Percentiles rank a stretch among this genome's conserved stretches.
These are phyloP conservation scores for Lamproptera curius DNA, from an alignment of 2,888 invertebrate genomes.

Conservation along the genomic window DNA sequence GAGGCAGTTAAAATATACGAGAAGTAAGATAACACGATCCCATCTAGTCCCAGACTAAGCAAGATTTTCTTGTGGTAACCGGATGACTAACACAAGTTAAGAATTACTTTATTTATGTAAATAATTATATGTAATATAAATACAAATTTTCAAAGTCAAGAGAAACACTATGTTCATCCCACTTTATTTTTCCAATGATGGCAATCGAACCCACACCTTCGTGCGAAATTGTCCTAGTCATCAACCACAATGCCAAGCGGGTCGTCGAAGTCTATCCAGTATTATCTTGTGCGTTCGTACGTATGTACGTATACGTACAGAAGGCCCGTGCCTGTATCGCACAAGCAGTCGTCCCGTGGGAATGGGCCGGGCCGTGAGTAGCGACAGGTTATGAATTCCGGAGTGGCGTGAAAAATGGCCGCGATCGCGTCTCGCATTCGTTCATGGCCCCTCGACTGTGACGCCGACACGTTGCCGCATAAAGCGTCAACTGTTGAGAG, in stretches of 20 bases:
- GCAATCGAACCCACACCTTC: too few relatives aligned
- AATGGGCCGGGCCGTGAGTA: slow-evolving; percentile 40
- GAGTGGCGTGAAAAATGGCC: slow-evolving; percentile 55
- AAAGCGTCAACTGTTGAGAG: slow-evolving; percentile 28
- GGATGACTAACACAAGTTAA: too few relatives aligned
- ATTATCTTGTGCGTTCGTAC: background rate
- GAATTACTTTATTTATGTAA: too few relatives aligned
- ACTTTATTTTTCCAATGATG: too few relatives aligned
- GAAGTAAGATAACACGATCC: too few relatives aligned
- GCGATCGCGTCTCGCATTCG: slow-evolving; percentile 41
- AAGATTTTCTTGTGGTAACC: too few relatives aligned
- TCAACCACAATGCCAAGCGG: background rate
- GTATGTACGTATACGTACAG: slow-evolving; percentile 37
- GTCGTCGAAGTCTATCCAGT: background rate
- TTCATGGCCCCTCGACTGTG: slow-evolving; percentile 31
- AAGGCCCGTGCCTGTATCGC: slow-evolving; percentile 42
- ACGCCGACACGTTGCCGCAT: slow-evolving; percentile 27
- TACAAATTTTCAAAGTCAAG: too few relatives aligned
- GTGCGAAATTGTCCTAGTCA: too few relatives aligned
- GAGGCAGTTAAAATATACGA: too few relatives aligned
- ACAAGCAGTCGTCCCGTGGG: slow-evolving; percentile 48
- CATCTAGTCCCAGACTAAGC: too few relatives aligned
- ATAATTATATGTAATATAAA: too few relatives aligned
- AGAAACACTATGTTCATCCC: too few relatives aligned
- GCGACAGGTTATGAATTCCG: slow-evolving; percentile 59